Evolutionary conservation across 2,113 vertebrate species (phyloP).

Genomic region (Hiodon tergisus): DNA sequence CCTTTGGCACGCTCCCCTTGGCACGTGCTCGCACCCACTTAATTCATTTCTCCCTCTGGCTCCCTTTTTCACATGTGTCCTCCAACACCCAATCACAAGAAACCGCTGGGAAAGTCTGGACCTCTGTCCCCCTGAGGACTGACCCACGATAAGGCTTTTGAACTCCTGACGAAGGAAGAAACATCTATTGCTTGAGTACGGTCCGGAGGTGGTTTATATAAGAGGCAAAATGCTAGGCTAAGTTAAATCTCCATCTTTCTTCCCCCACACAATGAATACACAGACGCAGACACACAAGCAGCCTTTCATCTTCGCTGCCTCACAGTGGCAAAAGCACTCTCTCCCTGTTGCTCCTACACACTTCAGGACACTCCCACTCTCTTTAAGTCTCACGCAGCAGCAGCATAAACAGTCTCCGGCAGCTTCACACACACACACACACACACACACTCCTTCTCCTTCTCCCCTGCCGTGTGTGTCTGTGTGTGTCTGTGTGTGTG

Average conservation of each 20-base stretch:
- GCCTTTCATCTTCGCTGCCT: background rate
- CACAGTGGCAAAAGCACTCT: background rate
- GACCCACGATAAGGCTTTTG: background rate
- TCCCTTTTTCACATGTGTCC: background rate
- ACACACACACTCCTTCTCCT: background rate
- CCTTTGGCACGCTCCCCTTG: too few species aligned
- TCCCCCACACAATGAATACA: conserved; percentile 7
- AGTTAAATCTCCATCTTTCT: conserved; percentile 20
- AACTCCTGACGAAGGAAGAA: too few species aligned
- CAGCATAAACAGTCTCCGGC: background rate
- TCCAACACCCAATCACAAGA: background rate
- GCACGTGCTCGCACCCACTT: too few species aligned
- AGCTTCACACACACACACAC: background rate
- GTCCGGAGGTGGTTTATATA: conserved; percentile 38
- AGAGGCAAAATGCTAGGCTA: conserved; percentile 30
- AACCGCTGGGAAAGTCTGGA: too few species aligned
- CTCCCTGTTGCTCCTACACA: conserved; percentile 2
- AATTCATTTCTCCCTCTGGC: background rate
- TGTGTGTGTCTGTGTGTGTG: too few species aligned
- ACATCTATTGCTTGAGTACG: background rate
- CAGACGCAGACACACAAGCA: background rate
- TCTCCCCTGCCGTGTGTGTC: background rate
- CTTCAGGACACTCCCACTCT: conserved; percentile 33
- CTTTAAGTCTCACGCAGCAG: too few species aligned
- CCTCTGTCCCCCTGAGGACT: background rate